Percentiles rank a stretch among this genome's conserved stretches.
phyloP scores from a whole-genome alignment of 1,140 invertebrate species.

The Trialeurodes vaporariorum region DNA sequence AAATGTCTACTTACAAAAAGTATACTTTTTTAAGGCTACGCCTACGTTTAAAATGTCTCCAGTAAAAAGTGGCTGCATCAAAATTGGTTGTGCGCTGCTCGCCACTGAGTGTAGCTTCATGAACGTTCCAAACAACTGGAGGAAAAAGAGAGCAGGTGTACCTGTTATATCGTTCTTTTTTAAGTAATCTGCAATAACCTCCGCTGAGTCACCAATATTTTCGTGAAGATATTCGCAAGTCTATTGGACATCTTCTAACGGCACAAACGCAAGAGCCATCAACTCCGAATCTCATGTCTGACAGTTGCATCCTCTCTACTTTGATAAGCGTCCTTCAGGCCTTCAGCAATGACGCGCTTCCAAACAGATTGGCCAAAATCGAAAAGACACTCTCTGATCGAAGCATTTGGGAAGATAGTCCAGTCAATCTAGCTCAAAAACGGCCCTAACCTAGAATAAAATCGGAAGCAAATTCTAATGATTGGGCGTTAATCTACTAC shows the following conservation, averaged over 20 bases:
- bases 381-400: not conserved
- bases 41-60: no score
- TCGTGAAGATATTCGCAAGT: not conserved
- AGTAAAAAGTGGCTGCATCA: no score
- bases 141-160: not conserved
- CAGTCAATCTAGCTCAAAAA: no score
- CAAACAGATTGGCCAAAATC: not conserved
- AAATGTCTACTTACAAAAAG: no score
- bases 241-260: not conserved
- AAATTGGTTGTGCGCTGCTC: slow-evolving; percentile 9
- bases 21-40: no score
- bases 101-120: not conserved
- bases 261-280: not conserved
- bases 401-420: not conserved
- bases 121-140: not conserved
- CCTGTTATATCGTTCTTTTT: not conserved
- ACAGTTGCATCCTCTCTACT: not conserved
- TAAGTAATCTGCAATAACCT: not conserved
- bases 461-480: no score
- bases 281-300: not conserved
- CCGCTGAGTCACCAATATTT: not conserved
- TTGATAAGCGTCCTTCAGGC: not conserved
- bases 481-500: no score
- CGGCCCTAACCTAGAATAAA: no score
- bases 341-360: not conserved